Percentiles rank a stretch among this genome's conserved stretches.
Conservation (phyloP, 2,113 vertebrate species). For the Podarcis cretensis region DNA sequence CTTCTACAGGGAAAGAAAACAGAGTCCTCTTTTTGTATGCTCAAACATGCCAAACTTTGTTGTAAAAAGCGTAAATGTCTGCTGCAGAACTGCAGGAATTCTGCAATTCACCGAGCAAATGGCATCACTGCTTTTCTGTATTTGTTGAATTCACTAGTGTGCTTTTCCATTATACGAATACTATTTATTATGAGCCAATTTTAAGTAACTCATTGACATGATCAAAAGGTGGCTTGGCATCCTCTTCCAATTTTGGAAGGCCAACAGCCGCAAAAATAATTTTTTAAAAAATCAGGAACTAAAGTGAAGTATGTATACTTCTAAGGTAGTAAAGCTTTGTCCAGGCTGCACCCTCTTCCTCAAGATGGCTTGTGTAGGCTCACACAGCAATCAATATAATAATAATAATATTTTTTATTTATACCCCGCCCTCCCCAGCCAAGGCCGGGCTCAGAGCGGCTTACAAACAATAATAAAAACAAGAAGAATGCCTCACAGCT, state of each 20-base stretch:
- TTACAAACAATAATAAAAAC: too few relatives aligned
- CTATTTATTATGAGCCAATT: background rate
- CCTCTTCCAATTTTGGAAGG: background rate
- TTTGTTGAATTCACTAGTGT: background rate
- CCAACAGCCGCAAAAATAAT: too few relatives aligned
- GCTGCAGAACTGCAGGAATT: background rate
- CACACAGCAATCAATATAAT: background rate
- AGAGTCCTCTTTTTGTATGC: background rate
- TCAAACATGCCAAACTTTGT: accelerated
- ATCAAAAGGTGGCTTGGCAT: background rate
- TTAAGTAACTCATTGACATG: background rate
- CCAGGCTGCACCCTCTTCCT: background rate
- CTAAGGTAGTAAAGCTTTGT: background rate
- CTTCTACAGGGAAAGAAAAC: conserved; percentile 66
- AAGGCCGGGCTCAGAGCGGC: too few relatives aligned
- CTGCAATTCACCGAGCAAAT: background rate
- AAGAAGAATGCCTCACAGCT: too few relatives aligned
- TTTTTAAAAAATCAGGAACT: too few relatives aligned
- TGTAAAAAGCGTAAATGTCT: background rate
- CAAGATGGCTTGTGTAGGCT: too few relatives aligned
- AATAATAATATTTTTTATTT: too few relatives aligned
- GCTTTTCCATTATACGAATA: background rate
- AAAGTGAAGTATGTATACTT: background rate
- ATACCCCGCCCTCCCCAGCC: too few relatives aligned
- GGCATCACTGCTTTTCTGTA: background rate